A percentile compares a stretch with the other conserved stretches of the same genome.
These are phyloP conservation scores for Pluvialis apricaria DNA, from an alignment of 2,113 vertebrate genomes.

Conservation along the genomic window DNA sequence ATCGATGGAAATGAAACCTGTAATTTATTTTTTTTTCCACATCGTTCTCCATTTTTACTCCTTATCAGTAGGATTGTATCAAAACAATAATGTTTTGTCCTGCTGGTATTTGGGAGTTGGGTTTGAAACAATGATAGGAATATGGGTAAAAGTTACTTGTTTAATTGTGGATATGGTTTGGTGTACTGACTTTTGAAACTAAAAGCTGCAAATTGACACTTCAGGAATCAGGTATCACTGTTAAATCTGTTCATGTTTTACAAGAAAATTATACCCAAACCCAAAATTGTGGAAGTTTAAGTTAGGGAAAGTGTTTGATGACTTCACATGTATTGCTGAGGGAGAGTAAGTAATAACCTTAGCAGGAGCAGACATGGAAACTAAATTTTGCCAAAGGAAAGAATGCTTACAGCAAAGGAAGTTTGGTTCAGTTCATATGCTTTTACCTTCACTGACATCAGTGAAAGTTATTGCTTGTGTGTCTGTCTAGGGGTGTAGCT, in stretches of 20 bases:
- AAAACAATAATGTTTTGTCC: neutral
- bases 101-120: neutral
- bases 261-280: neutral
- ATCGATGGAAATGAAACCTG: neutral
- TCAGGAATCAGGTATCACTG: neutral
- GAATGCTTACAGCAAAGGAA: neutral
- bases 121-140: neutral
- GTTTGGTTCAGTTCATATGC: neutral
- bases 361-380: neutral
- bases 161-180: neutral
- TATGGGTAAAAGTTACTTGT: neutral
- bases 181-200: neutral
- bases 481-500: neutral
- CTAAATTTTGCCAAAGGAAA: neutral
- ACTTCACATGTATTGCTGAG: neutral
- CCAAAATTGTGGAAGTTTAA: neutral
- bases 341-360: neutral
- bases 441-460: neutral
- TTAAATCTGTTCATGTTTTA: neutral
- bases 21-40: rapidly evolving
- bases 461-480: neutral
- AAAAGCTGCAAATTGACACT: neutral
- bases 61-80: neutral
- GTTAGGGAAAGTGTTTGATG: neutral
- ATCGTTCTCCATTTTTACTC: neutral